Percentiles rank a stretch among this genome's conserved stretches.
Evolutionary conservation across 2,113 vertebrate species (phyloP).

Genomic region (Microtus pennsylvanicus): DNA sequence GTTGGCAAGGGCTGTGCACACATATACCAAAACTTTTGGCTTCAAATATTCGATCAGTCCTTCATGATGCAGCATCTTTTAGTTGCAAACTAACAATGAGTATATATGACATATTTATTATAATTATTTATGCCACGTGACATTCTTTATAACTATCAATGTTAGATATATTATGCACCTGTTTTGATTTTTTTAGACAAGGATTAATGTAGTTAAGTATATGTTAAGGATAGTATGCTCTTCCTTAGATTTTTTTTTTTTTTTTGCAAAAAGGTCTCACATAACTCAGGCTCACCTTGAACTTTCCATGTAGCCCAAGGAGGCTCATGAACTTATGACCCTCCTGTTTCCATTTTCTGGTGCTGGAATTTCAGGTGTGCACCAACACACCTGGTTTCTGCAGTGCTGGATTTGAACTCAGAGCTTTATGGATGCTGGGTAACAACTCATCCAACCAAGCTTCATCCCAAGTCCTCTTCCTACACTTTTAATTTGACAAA

Average conservation of each 20-base stretch:
- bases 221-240: neutral
- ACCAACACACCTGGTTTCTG: neutral
- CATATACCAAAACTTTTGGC: neutral
- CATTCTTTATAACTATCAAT: neutral
- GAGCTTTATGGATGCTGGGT: neutral
- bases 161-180: neutral
- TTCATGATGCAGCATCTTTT: neutral
- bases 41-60: neutral
- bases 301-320: neutral
- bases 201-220: neutral
- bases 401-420: neutral
- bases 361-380: neutral
- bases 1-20: neutral
- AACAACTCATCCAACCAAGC: neutral
- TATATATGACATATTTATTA: neutral
- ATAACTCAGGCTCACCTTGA: neutral
- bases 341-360: neutral
- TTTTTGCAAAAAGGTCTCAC: neutral
- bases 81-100: neutral
- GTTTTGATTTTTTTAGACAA: neutral
- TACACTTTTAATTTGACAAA: slow-evolving; percentile 5
- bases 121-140: neutral
- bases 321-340: neutral
- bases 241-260: neutral
- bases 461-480: neutral